These are phyloP conservation scores for Nasonovia ribisnigri DNA, from an alignment of 2,888 invertebrate species.

Conservation along the genomic window DNA sequence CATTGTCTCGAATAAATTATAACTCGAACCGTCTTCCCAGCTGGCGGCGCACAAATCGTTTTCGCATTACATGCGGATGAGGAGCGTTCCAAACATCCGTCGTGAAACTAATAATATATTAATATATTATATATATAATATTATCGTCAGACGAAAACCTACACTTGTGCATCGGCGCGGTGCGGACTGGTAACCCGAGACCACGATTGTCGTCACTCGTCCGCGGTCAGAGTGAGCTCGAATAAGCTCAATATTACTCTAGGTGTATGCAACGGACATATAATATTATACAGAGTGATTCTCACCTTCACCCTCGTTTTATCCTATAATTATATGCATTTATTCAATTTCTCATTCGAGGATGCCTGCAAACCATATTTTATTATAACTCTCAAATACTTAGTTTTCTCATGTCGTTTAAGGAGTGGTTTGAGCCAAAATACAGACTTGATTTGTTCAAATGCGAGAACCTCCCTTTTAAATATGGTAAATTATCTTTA, in stretches of 20 bases:
- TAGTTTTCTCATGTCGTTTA: not conserved
- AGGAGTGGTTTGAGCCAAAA: not conserved
- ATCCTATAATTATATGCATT: not conserved
- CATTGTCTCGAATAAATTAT: not conserved
- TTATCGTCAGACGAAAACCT: not conserved
- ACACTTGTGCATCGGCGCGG: not conserved
- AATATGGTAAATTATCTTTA: not conserved
- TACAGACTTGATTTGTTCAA: not conserved
- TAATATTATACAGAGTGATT: not conserved
- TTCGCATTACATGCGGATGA: not conserved
- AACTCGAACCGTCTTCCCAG: not conserved
- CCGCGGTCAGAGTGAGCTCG: not conserved
- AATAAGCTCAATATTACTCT: not conserved
- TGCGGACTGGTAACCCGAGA: not conserved
- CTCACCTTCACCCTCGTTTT: not conserved
- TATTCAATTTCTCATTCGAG: not conserved
- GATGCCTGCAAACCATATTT: not conserved
- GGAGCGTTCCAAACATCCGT: not conserved
- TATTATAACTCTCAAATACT: not conserved
- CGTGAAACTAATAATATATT: not conserved
- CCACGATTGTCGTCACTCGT: not conserved
- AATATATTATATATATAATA: not conserved
- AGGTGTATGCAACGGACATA: not conserved
- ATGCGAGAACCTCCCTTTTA: not conserved
- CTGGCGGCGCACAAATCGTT: not conserved